Evolutionary conservation across 2,797 vertebrate genomes (phyloP).

Genomic region (Scleropages formosus): DNA sequence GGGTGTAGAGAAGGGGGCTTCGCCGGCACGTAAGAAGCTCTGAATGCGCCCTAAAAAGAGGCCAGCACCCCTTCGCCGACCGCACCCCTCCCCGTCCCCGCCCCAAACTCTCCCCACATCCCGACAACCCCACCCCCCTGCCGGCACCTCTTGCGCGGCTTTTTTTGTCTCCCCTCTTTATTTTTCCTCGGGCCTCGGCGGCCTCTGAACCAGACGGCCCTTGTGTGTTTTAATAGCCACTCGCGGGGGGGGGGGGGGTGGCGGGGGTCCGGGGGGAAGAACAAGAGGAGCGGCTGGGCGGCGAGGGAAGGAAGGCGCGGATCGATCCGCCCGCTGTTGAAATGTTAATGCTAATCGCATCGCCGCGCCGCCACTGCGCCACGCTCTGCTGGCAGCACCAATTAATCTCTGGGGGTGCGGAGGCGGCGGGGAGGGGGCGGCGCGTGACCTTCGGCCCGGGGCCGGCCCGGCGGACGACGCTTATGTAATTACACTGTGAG

Average conservation of each 20-base stretch:
- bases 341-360: conserved; percentile 96
- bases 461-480: conserved; percentile 85
- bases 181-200: conserved; percentile 32
- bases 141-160: neutral
- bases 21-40: neutral
- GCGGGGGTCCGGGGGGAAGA: conserved; percentile 22
- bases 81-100: neutral
- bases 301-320: conserved; percentile 54
- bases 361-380: conserved; percentile 84
- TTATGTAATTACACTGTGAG: conserved; percentile 98
- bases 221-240: conserved; percentile 48
- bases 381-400: conserved; percentile 90
- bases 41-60: no score
- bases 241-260: conserved; percentile 26
- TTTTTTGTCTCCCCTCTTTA: conserved; percentile 18
- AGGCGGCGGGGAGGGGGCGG: conserved; percentile 63
- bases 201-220: conserved; percentile 47
- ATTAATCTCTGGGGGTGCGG: conserved; percentile 84
- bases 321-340: conserved; percentile 85
- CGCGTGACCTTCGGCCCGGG: conserved; percentile 82
- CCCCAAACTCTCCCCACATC: neutral
- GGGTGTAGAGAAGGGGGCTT: neutral
- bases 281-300: conserved; percentile 32
- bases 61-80: no score
- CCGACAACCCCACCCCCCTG: neutral